Evolutionary conservation across 2,113 vertebrate genomes (phyloP).

Genomic region (Bufo gargarizans): DNA sequence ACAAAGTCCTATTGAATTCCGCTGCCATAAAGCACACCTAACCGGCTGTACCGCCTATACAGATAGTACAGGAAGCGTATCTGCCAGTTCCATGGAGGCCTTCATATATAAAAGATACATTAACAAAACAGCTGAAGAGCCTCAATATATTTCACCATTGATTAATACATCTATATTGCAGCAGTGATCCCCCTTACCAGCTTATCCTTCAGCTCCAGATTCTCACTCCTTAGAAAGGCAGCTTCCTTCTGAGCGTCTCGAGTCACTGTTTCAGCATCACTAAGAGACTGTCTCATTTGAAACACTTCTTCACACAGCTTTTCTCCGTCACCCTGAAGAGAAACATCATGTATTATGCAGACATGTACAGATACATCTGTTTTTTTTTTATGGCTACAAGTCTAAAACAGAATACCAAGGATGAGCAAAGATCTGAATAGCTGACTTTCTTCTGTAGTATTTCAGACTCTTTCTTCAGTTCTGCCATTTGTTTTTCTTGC

Average conservation of each 20-base stretch:
- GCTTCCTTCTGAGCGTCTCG: slow-evolving; percentile 89
- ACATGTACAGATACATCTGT: too few relatives aligned
- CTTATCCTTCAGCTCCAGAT: slow-evolving; percentile 80
- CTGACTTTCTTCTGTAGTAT: slow-evolving; percentile 64
- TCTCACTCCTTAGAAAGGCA: slow-evolving; percentile 84
- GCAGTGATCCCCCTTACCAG: slow-evolving; percentile 69
- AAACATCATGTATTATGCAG: neutral
- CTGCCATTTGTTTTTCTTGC: slow-evolving; percentile 74
- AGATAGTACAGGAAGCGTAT: too few relatives aligned
- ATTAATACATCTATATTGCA: neutral
- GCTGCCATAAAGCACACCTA: too few relatives aligned
- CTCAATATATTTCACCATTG: neutral
- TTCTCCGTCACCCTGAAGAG: slow-evolving; percentile 72
- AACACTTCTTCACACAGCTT: slow-evolving; percentile 78
- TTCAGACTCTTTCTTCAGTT: slow-evolving; percentile 71
- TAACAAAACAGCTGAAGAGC: too few relatives aligned
- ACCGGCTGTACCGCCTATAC: too few relatives aligned
- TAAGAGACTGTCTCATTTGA: slow-evolving; percentile 80
- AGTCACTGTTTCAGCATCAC: slow-evolving; percentile 82
- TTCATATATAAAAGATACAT: too few relatives aligned
- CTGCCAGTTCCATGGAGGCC: too few relatives aligned
- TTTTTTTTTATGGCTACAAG: neutral
- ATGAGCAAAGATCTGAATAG: slow-evolving; percentile 58
- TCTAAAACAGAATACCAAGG: slow-evolving; percentile 64
- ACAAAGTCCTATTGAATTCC: too few relatives aligned